Evolutionary conservation across 2,797 vertebrate genomes (phyloP), one percentile per base, ranked within the genome.

Genomic region (Scyliorhinus canicula): DNA sequence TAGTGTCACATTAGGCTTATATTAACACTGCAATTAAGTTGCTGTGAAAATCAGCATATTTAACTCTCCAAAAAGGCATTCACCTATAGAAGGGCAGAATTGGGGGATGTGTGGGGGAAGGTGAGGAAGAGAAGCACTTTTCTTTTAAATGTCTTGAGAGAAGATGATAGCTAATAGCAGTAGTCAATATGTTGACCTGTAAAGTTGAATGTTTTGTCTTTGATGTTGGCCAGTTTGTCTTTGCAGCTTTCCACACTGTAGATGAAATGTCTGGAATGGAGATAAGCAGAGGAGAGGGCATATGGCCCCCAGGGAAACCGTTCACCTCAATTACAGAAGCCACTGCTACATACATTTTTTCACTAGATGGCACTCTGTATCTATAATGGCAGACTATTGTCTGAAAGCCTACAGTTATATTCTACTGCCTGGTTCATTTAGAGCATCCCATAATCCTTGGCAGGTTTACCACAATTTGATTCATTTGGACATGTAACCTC

Each of bases 281-380:
- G 93, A 94, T 94, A n/a, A 94, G 44, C 67, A 71, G 28, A 74
- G 35, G 44, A 74, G 93, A 74, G 93, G 93, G 52, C 47, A 94
- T 35, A 26, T 94, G 47, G 47, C 31, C 67, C 14, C 93, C 65
- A 69, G 93, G 67, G 93, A 94, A 94, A 52, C 50, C 0, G 93
- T 52, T 71, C 28, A 35, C 31, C 19, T 74, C 93, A 93, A 71
- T 71, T 71, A 52, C 44, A 71, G 47, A 28, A 71, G 28, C 50
- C 60, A 21, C 67, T 74, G 93, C 93, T 94, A 47, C 93, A 71
- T 31, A 55, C 4, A 1, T 71, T 94, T 94, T 60, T 88, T 95
- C 97, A 96, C 97, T 96, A 96, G 97, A 96, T 97, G 96, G 95
- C 96, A 96, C 95, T 88, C 95, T 95, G 95, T 91, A 95, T 96